Percentiles rank a stretch among this genome's conserved stretches.
phyloP scores from a whole-genome alignment of 2,797 vertebrate species.

The Astyanax mexicanus region DNA sequence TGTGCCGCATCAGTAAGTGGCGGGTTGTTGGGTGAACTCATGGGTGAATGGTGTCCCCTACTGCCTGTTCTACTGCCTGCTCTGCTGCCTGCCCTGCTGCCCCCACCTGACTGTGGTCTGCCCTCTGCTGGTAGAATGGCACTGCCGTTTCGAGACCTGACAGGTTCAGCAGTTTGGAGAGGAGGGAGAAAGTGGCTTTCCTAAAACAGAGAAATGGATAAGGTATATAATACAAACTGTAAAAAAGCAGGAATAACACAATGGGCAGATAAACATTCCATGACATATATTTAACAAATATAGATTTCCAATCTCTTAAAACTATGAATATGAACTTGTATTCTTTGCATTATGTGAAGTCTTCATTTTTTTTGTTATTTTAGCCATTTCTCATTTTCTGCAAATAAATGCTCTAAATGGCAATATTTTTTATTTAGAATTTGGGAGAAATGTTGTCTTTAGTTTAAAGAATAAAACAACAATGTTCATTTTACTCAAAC shows the following conservation, averaged over 20 bases:
- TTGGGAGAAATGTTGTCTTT: too few species aligned
- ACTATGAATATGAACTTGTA: too few species aligned
- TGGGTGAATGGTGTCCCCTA: constrained; percentile 61
- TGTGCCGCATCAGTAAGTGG: constrained; percentile 72
- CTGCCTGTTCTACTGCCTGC: constrained; percentile 57
- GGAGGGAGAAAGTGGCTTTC: constrained; percentile 70
- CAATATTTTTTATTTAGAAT: too few species aligned
- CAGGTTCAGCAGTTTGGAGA: constrained; percentile 65
- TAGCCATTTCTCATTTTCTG: too few species aligned
- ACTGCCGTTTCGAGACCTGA: constrained; percentile 70
- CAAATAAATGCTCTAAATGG: too few species aligned
- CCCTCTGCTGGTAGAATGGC: constrained; percentile 60
- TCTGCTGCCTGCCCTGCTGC: constrained; percentile 57
- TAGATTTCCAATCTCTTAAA: too few species aligned
- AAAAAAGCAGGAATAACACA: not conserved
- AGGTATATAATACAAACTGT: not conserved
- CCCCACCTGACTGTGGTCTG: constrained; percentile 46
- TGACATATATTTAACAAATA: too few species aligned
- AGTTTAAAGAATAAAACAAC: too few species aligned
- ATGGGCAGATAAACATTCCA: too few species aligned
- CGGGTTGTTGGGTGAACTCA: constrained; percentile 62
- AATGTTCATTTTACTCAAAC: too few species aligned
- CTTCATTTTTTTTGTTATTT: too few species aligned
- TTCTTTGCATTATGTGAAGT: too few species aligned
- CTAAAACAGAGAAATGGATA: constrained; percentile 28